A percentile compares a stretch with the other conserved stretches of the same genome.
Evolutionary conservation across 2,113 vertebrate species (phyloP).

Genomic region (Nycticebus coucang): DNA sequence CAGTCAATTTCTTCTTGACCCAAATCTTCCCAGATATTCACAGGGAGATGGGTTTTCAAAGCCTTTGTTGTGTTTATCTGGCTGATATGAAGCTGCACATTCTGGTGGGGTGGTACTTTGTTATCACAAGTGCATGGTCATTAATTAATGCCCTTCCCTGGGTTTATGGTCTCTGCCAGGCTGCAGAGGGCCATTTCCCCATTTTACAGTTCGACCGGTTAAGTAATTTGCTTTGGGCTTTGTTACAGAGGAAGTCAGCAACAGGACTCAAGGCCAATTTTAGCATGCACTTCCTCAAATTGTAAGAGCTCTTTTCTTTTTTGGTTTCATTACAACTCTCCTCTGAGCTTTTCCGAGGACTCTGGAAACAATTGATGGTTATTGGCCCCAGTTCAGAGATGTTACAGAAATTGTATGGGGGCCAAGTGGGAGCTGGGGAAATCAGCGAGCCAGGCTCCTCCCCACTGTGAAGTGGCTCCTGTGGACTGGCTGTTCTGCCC

Average conservation of each 20-base stretch:
- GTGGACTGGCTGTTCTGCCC: not conserved
- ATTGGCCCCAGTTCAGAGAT: not conserved
- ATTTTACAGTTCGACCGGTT: not conserved
- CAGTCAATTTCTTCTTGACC: constrained; percentile 51
- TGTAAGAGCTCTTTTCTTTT: not conserved
- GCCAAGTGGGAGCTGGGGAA: constrained; percentile 54
- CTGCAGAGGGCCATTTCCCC: not conserved
- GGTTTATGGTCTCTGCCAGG: not conserved
- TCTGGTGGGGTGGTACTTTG: not conserved
- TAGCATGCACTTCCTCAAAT: not conserved
- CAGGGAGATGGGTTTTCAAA: not conserved
- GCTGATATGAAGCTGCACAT: not conserved
- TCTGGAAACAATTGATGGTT: constrained; percentile 35
- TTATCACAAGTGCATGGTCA: not conserved
- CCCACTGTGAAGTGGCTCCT: not conserved
- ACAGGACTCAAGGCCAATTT: not conserved
- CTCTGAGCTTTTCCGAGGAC: not conserved
- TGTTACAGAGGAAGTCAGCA: not conserved
- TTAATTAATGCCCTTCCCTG: not conserved
- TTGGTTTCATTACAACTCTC: not conserved
- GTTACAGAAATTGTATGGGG: not conserved
- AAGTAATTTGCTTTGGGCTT: not conserved
- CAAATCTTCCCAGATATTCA: constrained; percentile 40
- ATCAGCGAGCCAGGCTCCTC: not conserved
- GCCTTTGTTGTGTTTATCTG: not conserved